phyloP scores from a whole-genome alignment of 2,888 invertebrate genomes.

The Theodoxus fluviatilis region DNA sequence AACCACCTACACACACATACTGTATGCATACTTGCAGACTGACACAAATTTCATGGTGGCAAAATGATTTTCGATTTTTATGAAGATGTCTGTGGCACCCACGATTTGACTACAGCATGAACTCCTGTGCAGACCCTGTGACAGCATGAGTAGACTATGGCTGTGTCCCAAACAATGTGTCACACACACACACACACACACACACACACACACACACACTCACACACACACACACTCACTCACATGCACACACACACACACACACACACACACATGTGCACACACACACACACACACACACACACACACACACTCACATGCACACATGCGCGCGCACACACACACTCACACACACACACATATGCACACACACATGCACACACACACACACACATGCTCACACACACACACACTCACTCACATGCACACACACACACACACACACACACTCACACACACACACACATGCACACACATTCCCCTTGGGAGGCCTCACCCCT shows the following conservation, averaged over 20 bases:
- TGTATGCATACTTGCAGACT: no score
- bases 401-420: background rate
- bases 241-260: slow-evolving; percentile 5
- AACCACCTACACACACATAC: no score
- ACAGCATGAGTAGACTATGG: no score
- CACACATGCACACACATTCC: background rate
- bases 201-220: background rate
- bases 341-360: slow-evolving; percentile 22
- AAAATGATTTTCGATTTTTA: no score
- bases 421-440: background rate
- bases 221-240: slow-evolving; percentile 3
- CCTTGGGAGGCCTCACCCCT: background rate
- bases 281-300: slow-evolving; percentile 23
- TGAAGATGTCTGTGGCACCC: no score
- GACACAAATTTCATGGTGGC: no score
- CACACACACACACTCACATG: slow-evolving; percentile 23
- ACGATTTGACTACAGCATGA: no score
- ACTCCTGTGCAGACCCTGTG: no score
- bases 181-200: slow-evolving; percentile 14
- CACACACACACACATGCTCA: slow-evolving; percentile 20
- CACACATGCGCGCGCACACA: slow-evolving; percentile 20
- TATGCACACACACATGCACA: background rate
- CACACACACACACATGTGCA: slow-evolving; percentile 20
- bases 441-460: background rate
- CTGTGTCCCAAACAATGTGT: no score